Percentiles rank a stretch among this genome's conserved stretches.
These are phyloP conservation scores for Sebastes iracundus DNA, from an alignment of 2,797 vertebrate genomes.

Conservation along the genomic window DNA sequence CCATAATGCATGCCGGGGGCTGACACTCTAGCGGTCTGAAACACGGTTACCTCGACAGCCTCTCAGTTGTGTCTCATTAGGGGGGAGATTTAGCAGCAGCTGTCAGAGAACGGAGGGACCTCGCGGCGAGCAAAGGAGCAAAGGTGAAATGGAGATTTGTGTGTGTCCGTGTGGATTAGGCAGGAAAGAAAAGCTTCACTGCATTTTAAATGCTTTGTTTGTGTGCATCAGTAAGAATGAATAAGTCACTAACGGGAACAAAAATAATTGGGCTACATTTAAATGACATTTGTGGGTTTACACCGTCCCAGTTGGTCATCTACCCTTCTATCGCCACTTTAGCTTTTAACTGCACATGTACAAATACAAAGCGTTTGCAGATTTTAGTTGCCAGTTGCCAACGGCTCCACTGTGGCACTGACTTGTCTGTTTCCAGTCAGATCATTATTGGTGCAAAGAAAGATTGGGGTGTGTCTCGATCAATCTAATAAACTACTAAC, in stretches of 20 bases:
- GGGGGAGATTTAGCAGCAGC: conserved; percentile 14
- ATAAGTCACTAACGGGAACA: neutral
- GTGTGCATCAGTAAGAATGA: neutral
- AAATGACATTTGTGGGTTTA: neutral
- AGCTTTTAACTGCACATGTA: conserved; percentile 1
- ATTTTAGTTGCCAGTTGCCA: conserved; percentile 5
- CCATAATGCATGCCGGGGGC: conserved; percentile 15
- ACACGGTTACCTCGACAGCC: conserved; percentile 45
- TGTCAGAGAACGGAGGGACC: conserved; percentile 10
- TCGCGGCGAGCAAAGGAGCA: neutral
- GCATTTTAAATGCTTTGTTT: neutral
- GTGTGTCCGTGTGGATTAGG: neutral
- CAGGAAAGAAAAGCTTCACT: neutral
- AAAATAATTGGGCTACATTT: neutral
- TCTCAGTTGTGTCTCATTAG: conserved; percentile 46
- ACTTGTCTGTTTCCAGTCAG: conserved; percentile 23
- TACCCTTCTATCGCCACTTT: neutral
- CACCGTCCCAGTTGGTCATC: neutral
- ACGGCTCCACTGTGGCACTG: neutral
- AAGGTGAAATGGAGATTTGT: neutral
- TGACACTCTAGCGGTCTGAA: conserved; percentile 15
- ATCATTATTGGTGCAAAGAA: conserved; percentile 17
- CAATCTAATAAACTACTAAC: conserved; percentile 13
- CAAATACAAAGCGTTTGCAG: neutral
- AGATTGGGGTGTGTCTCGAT: conserved; percentile 6